Evolutionary conservation across 2,113 vertebrate genomes (phyloP).

Genomic region (Agapornis roseicollis): DNA sequence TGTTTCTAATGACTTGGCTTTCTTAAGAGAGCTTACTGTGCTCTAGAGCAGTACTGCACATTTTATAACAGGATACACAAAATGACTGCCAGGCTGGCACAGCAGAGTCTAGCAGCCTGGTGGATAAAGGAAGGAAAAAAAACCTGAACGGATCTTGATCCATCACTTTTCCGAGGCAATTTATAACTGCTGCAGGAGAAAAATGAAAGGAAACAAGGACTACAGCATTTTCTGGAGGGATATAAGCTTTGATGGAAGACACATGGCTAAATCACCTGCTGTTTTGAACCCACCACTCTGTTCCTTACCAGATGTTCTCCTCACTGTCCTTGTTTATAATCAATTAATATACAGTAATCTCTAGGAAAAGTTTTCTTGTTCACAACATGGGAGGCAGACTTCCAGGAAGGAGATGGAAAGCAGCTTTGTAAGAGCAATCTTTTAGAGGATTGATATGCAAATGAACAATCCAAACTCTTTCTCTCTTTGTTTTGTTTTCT

Average conservation of each 20-base stretch:
- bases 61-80: not conserved
- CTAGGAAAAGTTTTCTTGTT: not conserved
- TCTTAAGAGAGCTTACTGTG: not conserved
- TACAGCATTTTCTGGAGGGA: not conserved
- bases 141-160: not conserved
- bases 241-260: not conserved
- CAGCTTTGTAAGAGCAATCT: not conserved
- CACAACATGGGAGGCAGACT: not conserved
- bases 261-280: not conserved
- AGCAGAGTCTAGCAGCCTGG: not conserved
- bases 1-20: not conserved
- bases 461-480: not conserved
- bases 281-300: not conserved
- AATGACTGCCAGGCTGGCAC: not conserved
- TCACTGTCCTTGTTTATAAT: not conserved
- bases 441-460: not conserved
- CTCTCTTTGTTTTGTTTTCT: not conserved
- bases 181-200: not conserved
- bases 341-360: not conserved
- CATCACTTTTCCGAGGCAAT: not conserved
- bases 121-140: not conserved
- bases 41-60: not conserved
- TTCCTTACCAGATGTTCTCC: not conserved
- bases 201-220: not conserved
- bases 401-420: not conserved